phyloP scores from a whole-genome alignment of 2,888 invertebrate species.

The Caenorhabditis sulstoni region DNA sequence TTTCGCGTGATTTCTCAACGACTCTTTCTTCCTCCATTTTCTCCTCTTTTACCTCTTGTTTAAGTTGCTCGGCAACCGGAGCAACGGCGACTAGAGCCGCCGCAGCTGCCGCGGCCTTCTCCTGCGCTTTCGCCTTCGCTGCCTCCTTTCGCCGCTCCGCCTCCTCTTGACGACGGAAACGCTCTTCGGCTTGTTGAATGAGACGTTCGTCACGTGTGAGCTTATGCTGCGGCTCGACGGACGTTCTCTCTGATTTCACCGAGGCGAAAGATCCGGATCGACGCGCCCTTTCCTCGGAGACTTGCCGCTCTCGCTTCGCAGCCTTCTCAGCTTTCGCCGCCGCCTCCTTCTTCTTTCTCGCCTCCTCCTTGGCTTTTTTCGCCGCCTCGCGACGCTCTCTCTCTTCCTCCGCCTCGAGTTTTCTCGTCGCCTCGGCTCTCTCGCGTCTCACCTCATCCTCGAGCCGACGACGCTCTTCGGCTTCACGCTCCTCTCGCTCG shows the following conservation, averaged over 20 bases:
- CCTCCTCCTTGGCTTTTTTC: conserved; percentile 6
- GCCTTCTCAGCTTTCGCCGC: conserved; percentile 11
- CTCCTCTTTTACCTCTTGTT: too few species aligned
- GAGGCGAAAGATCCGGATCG: neutral
- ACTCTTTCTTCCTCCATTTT: too few species aligned
- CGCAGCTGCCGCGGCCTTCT: neutral
- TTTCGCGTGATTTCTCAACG: too few species aligned
- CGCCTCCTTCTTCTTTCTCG: conserved; percentile 11
- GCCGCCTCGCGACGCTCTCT: neutral
- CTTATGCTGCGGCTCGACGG: neutral
- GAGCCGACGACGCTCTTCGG: conserved; percentile 21
- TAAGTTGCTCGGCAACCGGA: too few species aligned
- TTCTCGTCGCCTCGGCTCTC: neutral
- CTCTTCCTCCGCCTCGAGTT: conserved; percentile 35
- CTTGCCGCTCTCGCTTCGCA: neutral
- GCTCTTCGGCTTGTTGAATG: conserved; percentile 24
- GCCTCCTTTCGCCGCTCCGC: conserved; percentile 12
- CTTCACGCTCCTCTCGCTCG: neutral
- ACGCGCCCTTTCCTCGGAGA: neutral
- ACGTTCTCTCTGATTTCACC: neutral
- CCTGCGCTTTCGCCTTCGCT: neutral
- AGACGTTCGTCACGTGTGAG: conserved; percentile 16
- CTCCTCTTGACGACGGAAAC: conserved; percentile 10
- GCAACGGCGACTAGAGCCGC: too few species aligned
- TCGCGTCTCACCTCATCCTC: conserved; percentile 31